Conservation (phyloP, 2,888 invertebrate genomes). For the Odontomyia ornata region DNA sequence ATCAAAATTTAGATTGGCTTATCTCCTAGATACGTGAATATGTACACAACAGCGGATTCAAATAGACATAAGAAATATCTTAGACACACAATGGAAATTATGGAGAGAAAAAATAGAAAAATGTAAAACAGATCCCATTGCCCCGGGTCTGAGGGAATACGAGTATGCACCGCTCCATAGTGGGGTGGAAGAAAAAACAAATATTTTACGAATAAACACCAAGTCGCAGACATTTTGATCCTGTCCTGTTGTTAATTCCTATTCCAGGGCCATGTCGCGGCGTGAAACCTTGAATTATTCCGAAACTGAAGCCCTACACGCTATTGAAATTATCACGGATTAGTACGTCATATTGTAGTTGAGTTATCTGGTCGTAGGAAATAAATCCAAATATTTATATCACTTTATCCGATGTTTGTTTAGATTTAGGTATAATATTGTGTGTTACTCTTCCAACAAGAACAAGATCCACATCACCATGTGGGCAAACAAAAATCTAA, state of each 20-base stretch:
- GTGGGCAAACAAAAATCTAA: neutral
- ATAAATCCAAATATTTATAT: slow-evolving; percentile 49
- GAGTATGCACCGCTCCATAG: neutral
- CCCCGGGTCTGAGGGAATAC: no score
- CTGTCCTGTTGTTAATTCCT: slow-evolving; percentile 14
- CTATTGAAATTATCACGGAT: slow-evolving; percentile 29
- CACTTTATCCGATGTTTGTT: slow-evolving; percentile 45
- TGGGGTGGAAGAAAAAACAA: slow-evolving; percentile 9
- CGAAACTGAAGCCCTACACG: neutral
- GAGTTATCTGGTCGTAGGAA: slow-evolving; percentile 41
- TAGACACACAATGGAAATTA: slow-evolving; percentile 9
- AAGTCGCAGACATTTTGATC: slow-evolving; percentile 27
- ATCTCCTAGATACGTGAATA: slow-evolving; percentile 16
- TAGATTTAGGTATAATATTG: slow-evolving; percentile 36
- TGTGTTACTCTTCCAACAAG: slow-evolving; percentile 20
- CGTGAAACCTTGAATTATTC: slow-evolving; percentile 21
- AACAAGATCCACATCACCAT: slow-evolving; percentile 16
- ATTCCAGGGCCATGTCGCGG: neutral
- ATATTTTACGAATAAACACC: slow-evolving; percentile 38
- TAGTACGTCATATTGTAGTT: slow-evolving; percentile 35
- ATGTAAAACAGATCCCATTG: slow-evolving; percentile 4
- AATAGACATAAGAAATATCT: neutral
- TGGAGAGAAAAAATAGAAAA: no score
- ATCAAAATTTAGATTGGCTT: slow-evolving; percentile 3
- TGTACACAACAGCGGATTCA: slow-evolving; percentile 5